Percentiles rank a stretch among this genome's conserved stretches.
Conservation (phyloP, 2,113 vertebrate genomes). For the Macrotus californicus region DNA sequence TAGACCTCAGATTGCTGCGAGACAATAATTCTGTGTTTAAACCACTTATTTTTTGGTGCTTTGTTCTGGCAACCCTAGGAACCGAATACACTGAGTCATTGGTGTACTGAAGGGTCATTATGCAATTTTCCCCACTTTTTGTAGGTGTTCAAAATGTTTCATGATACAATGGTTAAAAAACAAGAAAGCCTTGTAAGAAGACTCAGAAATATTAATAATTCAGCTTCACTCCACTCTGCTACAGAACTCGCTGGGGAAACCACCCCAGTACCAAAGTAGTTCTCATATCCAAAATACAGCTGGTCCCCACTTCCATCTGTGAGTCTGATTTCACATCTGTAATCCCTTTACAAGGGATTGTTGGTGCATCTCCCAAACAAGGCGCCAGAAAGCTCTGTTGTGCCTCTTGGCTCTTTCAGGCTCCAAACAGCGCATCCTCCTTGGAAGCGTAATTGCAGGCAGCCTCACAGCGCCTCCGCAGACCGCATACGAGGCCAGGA, state of each 20-base stretch:
- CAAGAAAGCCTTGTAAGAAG: neutral
- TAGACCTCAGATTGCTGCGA: neutral
- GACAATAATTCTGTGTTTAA: neutral
- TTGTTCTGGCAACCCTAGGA: neutral
- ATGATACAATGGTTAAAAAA: neutral
- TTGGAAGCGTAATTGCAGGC: neutral
- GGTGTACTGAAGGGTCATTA: neutral
- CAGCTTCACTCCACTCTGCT: neutral
- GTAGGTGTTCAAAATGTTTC: conserved; percentile 19
- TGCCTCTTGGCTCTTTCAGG: neutral
- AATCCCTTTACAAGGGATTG: conserved; percentile 21
- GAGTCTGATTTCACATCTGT: conserved; percentile 57
- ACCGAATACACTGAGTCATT: neutral
- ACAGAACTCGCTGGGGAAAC: neutral
- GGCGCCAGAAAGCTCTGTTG: neutral
- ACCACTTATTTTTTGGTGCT: neutral
- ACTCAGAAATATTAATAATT: conserved; percentile 55
- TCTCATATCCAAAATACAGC: conserved; percentile 47
- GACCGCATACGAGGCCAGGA: neutral
- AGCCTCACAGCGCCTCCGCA: neutral
- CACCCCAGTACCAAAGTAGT: neutral
- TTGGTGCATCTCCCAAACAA: conserved; percentile 26
- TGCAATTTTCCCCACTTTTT: neutral
- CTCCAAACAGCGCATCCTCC: neutral
- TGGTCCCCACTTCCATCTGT: neutral